Evolutionary conservation across 2,797 vertebrate species (phyloP), one percentile per base, ranked within the genome.

Genomic region (Scarus forsteni): DNA sequence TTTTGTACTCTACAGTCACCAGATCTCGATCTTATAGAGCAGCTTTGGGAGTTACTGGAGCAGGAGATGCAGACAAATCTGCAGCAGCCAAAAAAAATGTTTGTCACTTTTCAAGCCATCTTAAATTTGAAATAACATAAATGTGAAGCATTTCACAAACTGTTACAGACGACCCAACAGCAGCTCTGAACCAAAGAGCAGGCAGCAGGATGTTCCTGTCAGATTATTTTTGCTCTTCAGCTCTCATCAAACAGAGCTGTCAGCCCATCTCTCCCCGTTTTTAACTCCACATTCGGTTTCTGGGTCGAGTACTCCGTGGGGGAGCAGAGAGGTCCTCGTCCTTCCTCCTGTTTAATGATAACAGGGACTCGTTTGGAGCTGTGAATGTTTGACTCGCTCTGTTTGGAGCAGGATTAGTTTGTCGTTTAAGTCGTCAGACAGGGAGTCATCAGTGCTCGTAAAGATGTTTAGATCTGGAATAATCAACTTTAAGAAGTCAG

Each of bases 331-430:
- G 61, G 66, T 72, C 38, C 55, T 52, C 15, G 48, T 44, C 57
- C 73, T 57, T 75, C 55, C 27, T 76, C 2, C 53, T 78, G 83
- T 85, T 90, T 77, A 86, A 83, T 87, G 86, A 91, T 88, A 80
- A 85, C 90, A 89, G 84, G 39, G 70, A 66, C 57, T 88, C 80
- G 83, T 86, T 83, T 88, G 71, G 48, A 80, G 76, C 62, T 81
- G 81, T 86, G 79, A 90, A 91, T 91, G 76, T 89, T 92, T 90
- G 56, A 92, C 60, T 5, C 65, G 71, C 61, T 58, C 27, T 38
- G 19, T 77, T 83, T 66, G 68, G 84, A 73, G 68, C 45, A 12
- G 62, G 48, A 40, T 53, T 52, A 70, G 64, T n/a, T 70, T 73
- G 52, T 76, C 79, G 85, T 76, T 84, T 67, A 57, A 38, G 71